These are phyloP conservation scores for Dorcus parallelipipedus DNA, from an alignment of 2,888 invertebrate genomes.

Conservation along the genomic window DNA sequence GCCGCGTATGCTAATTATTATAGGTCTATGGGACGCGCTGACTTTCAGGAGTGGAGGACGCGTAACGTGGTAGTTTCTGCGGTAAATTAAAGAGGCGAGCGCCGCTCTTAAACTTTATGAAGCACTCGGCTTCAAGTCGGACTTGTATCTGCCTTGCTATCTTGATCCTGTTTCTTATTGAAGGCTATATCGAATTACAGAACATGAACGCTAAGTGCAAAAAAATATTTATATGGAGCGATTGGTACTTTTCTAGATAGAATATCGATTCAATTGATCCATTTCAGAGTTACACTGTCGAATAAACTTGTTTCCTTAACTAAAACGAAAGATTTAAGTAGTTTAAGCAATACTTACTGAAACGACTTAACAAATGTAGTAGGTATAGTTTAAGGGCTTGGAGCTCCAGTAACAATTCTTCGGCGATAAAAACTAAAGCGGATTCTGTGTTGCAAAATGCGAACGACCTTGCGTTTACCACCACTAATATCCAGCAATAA, in stretches of 20 bases:
- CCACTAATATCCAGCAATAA: not conserved
- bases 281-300: too few species aligned
- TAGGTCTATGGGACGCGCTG: constrained; percentile 18
- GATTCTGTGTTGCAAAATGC: not conserved
- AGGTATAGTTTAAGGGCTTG: too few species aligned
- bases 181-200: constrained; percentile 10
- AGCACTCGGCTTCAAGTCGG: not conserved
- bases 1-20: constrained; percentile 33
- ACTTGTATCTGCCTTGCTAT: constrained; percentile 4
- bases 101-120: not conserved
- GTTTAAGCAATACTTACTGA: too few species aligned
- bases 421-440: not conserved
- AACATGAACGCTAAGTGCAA: constrained; percentile 11
- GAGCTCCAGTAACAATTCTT: too few species aligned
- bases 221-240: constrained; percentile 6
- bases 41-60: not conserved
- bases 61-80: constrained; percentile 1
- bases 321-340: too few species aligned
- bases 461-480: not conserved
- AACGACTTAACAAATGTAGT: too few species aligned
- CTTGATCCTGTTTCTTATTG: constrained; percentile 11
- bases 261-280: too few species aligned
- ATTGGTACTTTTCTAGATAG: too few species aligned
- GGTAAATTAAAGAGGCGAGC: not conserved
- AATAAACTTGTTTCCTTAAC: too few species aligned